Percentiles rank a stretch among this genome's conserved stretches.
phyloP scores from a whole-genome alignment of 2,113 vertebrate species.

The Antigone vipio region DNA sequence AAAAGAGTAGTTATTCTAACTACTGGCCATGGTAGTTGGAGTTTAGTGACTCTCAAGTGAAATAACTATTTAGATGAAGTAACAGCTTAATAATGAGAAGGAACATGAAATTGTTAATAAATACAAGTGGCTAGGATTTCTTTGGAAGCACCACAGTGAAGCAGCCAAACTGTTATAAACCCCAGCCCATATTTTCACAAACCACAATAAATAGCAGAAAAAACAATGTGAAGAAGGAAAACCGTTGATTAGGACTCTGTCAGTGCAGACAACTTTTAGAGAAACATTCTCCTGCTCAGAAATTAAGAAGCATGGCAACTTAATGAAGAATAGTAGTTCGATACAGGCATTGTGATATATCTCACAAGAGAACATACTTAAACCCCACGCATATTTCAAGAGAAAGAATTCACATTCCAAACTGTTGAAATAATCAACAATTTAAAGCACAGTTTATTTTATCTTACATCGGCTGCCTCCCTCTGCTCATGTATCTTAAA shows the following conservation, averaged over 20 bases:
- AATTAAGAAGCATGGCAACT: not conserved
- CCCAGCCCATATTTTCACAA: not conserved
- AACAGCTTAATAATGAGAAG: not conserved
- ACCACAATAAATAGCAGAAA: not conserved
- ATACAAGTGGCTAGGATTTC: not conserved
- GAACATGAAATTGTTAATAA: not conserved
- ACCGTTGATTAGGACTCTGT: not conserved
- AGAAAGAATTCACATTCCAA: constrained; percentile 42
- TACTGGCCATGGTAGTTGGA: not conserved
- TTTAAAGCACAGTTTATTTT: constrained; percentile 13
- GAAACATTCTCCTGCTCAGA: not conserved
- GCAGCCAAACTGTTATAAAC: not conserved
- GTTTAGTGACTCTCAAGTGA: not conserved
- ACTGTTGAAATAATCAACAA: constrained; percentile 11
- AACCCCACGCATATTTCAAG: not conserved
- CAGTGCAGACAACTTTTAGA: not conserved
- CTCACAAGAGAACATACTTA: not conserved
- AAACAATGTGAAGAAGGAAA: not conserved
- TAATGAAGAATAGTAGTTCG: not conserved
- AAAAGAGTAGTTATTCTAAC: not conserved
- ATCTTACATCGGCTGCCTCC: not conserved
- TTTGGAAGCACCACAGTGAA: not conserved
- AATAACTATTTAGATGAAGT: not conserved
- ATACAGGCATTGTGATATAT: not conserved
- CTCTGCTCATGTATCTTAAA: not conserved